Evolutionary conservation across 2,113 vertebrate species (phyloP), one percentile per base, ranked within the genome.

Genomic region (Cinclus cinclus): DNA sequence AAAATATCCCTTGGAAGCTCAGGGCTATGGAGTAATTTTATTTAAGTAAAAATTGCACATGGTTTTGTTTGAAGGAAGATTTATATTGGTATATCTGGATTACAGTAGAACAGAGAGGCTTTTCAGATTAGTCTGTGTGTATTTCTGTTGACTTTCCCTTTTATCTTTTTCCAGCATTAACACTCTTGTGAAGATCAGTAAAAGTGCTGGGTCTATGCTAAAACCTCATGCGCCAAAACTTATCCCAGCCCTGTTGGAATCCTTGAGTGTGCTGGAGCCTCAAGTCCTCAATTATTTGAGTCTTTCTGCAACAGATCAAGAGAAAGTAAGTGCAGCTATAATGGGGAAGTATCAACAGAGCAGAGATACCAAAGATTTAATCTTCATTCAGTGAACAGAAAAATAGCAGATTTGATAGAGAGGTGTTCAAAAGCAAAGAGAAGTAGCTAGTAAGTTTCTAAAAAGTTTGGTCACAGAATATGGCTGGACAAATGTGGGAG

Each of bases 281-380:
- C 99, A 99, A 35, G 98, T 99, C 91, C 99, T 99, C 90, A 99
- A 99, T 97, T 99, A 99, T 91, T 97, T 99, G 97, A 99, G 99
- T 83, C 98, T 99, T 82, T 98, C 99, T 95, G 99, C 99, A 83
- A 99, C 99, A 14, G 99, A 99, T 83, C 99, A 99, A 94, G 99
- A 99, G 97, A 99, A 99, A 98, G 99, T 99, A 97, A 97, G 98
- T 96, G 24, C 41, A 74, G 24, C 35, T 42, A 5, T 33, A 44
- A 10, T 18, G 3, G 7, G 5, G 4, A 84, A 37, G 5, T 37
- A 56, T 80, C 37, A 58, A 42, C 19, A 80, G 19, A 91, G 37
- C 15, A 71, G 28, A 83, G 15, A 62, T 9, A 30, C 31, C 15
- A 69, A 77, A 83, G 27, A 50, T 49, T 15, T 47, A 75, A 31